Evolutionary conservation across 2,888 invertebrate genomes (phyloP), one percentile per base, ranked within the genome.

Genomic region (Hesperia comma): DNA sequence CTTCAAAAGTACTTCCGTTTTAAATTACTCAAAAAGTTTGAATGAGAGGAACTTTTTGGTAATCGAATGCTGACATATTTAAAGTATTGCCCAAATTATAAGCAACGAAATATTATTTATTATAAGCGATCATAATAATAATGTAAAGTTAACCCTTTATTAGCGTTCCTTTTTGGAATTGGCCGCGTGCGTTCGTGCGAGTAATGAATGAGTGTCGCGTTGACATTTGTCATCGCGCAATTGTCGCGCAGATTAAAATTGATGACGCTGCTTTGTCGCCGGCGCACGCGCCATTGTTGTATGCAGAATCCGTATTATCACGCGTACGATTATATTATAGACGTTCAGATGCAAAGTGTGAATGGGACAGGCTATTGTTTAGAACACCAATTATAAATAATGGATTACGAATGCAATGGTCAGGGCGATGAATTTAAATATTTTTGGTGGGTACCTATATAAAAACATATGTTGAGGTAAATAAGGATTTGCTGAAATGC

Each of bases 191-290:
- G 83, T 82, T 82, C 85, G 83, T 80, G 82, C 80, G 79, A 77
- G 83, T 88, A 85, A 90, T 91, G 87, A 90, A 91, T 91, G 90
- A 86, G 87, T 87, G 86, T 82, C 85, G 85, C 85, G 83, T 76
- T 92, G 92, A 92, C 91, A 91, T 92, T 92, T 92, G 92, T 92
- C 92, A 91, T 88, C 90, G 91, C 80, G 88, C 92, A 90, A 92
- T 92, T 91, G 92, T 91, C 88, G 88, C 83, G 75, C 85, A 88
- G 92, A 92, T 92, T 92, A 92, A 92, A 92, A 92, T 92, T 92
- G 92, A 92, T 92, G 92, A 92, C 90, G 87, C 86, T 82, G 85
- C 88, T 87, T 92, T 90, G 90, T 77, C 75, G 72, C 69, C 61
- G 72, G 80, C 86, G 84, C 86, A 81, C 75, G 77, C 75, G 76